Percentiles rank a stretch among this genome's conserved stretches.
phyloP scores from a whole-genome alignment of 2,888 invertebrate species.

The Liodrosophila aerea region DNA sequence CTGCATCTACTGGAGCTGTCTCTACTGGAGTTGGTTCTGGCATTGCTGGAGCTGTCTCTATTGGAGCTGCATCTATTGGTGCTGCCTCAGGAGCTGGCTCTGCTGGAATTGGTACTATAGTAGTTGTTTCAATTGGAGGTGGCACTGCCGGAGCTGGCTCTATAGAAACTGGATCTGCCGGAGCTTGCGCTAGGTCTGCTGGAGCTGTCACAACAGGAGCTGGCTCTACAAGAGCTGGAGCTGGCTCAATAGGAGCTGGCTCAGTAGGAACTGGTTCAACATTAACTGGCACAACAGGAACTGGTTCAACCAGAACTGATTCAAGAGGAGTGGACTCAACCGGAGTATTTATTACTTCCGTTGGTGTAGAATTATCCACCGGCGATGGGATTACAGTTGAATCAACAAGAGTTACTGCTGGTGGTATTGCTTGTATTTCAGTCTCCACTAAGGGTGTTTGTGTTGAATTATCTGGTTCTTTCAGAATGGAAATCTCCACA shows the following conservation, averaged over 20 bases:
- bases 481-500: no score
- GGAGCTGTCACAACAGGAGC: constrained; percentile 1
- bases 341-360: no score
- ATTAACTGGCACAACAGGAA: no score
- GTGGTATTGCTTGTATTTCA: no score
- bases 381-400: no score
- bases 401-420: no score
- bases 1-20: neutral
- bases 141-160: neutral
- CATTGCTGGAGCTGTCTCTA: neutral
- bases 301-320: no score
- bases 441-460: no score
- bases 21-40: neutral
- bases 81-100: neutral
- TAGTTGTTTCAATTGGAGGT: neutral
- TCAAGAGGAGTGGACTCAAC: no score
- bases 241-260: neutral
- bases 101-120: neutral
- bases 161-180: neutral
- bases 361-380: no score
- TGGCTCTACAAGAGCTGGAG: neutral
- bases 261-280: neutral
- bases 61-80: neutral
- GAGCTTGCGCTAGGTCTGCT: neutral
- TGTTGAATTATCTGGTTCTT: no score